A percentile compares a stretch with the other conserved stretches of the same genome.
phyloP scores from a whole-genome alignment of 2,888 invertebrate genomes.

The Aplocera efformata region DNA sequence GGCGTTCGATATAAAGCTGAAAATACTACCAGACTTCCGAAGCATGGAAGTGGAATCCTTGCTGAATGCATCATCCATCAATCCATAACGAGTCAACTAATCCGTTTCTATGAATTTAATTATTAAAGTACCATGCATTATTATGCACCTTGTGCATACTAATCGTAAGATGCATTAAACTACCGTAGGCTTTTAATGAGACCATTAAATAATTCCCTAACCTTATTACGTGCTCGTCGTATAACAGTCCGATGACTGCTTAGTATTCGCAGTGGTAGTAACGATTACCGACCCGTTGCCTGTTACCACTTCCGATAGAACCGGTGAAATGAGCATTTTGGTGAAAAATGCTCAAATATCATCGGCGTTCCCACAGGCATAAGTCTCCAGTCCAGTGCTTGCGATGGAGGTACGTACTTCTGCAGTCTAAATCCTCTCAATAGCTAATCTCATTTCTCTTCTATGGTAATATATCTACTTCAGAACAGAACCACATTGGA shows the following conservation, averaged over 20 bases:
- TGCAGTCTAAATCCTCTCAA: too few relatives aligned
- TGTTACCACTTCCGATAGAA: constrained; percentile 32
- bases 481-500: too few relatives aligned
- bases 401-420: constrained; percentile 67
- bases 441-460: too few relatives aligned
- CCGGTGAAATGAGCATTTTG: constrained; percentile 76
- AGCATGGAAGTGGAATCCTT: too few relatives aligned
- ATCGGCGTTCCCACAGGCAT: constrained; percentile 75
- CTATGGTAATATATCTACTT: too few relatives aligned
- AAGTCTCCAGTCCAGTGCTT: constrained; percentile 75
- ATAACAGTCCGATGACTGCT: constrained; percentile 34
- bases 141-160: constrained; percentile 4
- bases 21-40: too few relatives aligned
- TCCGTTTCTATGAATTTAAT: constrained; percentile 12
- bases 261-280: constrained; percentile 38
- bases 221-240: constrained; percentile 37
- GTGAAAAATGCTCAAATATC: constrained; percentile 78
- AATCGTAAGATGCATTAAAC: constrained; percentile 20
- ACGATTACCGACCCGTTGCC: constrained; percentile 41
- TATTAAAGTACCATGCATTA: constrained; percentile 12
- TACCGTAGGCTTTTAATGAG: constrained; percentile 37
- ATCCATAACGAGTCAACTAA: constrained; percentile 3
- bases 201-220: constrained; percentile 34
- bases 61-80: too few relatives aligned
- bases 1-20: too few relatives aligned